These are phyloP conservation scores for Epinephelus awoara DNA, from an alignment of 2,797 vertebrate genomes.

Conservation along the genomic window DNA sequence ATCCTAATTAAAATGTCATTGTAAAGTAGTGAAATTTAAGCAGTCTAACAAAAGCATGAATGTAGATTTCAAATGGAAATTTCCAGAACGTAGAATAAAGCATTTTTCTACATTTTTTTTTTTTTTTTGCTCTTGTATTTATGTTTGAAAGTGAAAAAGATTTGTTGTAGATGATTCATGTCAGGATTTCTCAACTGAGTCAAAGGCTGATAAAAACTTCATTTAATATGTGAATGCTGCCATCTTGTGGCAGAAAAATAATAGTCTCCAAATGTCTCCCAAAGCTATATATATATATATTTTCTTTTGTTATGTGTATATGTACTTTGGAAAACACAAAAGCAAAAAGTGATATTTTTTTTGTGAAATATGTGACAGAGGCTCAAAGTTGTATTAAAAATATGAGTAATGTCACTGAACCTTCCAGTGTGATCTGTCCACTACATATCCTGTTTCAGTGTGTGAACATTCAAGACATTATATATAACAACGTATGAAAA, in stretches of 20 bases:
- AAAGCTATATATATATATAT: neutral
- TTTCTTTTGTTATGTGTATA: neutral
- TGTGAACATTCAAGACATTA: too few species aligned
- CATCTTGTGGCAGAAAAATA: slow-evolving; percentile 47
- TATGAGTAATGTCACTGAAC: too few species aligned
- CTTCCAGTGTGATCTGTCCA: neutral
- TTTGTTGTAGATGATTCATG: neutral
- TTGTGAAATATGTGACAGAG: neutral
- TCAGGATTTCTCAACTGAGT: neutral
- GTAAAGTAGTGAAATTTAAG: neutral
- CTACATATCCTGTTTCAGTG: neutral
- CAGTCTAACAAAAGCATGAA: neutral
- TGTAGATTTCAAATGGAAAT: slow-evolving; percentile 4
- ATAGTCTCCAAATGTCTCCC: neutral
- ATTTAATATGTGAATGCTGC: slow-evolving; percentile 37
- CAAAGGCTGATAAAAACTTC: neutral
- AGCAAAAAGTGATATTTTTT: neutral
- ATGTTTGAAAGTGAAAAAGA: neutral
- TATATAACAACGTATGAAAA: neutral
- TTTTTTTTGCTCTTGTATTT: neutral
- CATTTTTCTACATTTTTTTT: neutral
- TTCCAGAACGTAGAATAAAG: slow-evolving; percentile 45
- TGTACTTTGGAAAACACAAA: too few species aligned
- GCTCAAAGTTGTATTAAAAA: too few species aligned
- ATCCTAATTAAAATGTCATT: neutral